These are phyloP conservation scores for Ahaetulla prasina DNA, from an alignment of 2,113 vertebrate species.

Conservation along the genomic window DNA sequence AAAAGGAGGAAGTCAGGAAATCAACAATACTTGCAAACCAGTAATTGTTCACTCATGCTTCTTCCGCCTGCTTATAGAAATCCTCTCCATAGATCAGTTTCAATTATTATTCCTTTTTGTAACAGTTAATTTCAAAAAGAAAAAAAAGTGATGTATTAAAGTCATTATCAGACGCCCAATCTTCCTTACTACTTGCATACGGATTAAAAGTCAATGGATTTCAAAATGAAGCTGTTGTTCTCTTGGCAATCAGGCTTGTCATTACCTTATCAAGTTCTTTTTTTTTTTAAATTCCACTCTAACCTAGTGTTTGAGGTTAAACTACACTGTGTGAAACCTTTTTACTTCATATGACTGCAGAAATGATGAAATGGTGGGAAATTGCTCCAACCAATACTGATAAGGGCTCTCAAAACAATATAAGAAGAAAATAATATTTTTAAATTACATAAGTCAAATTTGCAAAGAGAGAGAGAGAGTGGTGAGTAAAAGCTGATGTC, in stretches of 20 bases:
- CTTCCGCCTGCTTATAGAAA: too few species aligned
- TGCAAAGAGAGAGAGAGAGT: background rate
- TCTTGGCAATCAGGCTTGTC: background rate
- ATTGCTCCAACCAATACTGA: background rate
- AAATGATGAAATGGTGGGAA: background rate
- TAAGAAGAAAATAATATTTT: background rate
- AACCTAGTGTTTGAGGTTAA: background rate
- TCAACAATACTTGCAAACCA: too few species aligned
- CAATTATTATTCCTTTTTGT: background rate
- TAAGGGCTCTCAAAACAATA: background rate
- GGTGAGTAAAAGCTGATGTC: background rate
- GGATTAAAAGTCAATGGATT: background rate
- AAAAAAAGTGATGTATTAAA: background rate
- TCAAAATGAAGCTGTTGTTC: background rate
- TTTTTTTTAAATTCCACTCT: background rate
- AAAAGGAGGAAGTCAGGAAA: too few species aligned
- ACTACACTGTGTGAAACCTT: background rate
- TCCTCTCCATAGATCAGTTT: background rate
- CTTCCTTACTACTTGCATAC: background rate
- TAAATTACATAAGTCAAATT: background rate
- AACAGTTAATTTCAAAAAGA: background rate
- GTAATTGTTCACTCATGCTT: too few species aligned
- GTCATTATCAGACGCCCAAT: background rate
- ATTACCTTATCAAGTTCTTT: background rate
- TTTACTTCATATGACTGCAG: background rate